phyloP scores from a whole-genome alignment of 92 coral and sea anemone species.

The Pocillopora grandis region DNA sequence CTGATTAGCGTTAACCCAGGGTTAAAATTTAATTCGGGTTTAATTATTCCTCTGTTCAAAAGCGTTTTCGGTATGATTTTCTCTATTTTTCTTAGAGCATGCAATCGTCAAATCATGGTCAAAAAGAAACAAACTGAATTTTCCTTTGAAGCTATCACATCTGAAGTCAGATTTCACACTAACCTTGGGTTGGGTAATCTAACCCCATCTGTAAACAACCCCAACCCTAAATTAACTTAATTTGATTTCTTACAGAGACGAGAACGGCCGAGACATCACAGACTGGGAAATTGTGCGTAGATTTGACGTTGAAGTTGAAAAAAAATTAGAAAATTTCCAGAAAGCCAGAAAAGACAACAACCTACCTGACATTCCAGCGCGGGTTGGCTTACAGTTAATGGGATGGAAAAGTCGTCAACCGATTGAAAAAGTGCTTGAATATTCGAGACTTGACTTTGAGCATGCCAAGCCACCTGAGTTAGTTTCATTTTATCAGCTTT shows the following conservation, averaged over 20 bases:
- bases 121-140: too few relatives aligned
- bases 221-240: not conserved
- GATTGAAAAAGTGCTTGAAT: constrained; percentile 62
- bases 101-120: too few relatives aligned
- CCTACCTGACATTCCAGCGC: constrained; percentile 35
- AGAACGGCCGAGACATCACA: constrained; percentile 55
- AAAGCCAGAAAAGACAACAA: constrained; percentile 20
- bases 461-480: constrained; percentile 42
- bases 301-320: constrained; percentile 7
- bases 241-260: constrained; percentile 36
- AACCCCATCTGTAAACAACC: too few relatives aligned
- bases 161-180: too few relatives aligned
- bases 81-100: too few relatives aligned
- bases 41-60: too few relatives aligned
- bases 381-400: constrained; percentile 44
- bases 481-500: constrained; percentile 41
- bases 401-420: constrained; percentile 64
- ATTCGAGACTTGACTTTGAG: constrained; percentile 61
- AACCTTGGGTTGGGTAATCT: too few relatives aligned
- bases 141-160: too few relatives aligned
- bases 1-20: too few relatives aligned
- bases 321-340: constrained; percentile 27
- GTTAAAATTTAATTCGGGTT: too few relatives aligned
- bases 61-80: too few relatives aligned
- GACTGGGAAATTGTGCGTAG: constrained; percentile 19